These are phyloP conservation scores for Tribolium freemani DNA, from an alignment of 2,888 invertebrate species.

Conservation along the genomic window DNA sequence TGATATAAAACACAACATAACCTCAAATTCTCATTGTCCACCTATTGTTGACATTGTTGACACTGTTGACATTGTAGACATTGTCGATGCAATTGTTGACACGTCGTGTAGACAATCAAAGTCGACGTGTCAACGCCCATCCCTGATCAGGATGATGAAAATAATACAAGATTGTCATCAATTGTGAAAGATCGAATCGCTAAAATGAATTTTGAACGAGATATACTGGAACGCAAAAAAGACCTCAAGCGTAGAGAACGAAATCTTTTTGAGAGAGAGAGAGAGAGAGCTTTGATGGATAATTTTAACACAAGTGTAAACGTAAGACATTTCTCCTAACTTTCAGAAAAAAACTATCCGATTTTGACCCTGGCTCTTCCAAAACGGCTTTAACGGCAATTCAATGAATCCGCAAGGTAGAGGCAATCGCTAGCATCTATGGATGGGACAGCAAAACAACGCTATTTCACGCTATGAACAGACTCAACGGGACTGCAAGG, in stretches of 20 bases:
- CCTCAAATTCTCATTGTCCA: no score
- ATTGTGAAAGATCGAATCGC: neutral
- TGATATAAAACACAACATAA: no score
- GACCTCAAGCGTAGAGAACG: conserved; percentile 10
- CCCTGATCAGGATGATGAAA: neutral
- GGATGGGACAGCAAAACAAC: conserved; percentile 46
- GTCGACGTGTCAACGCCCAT: no score
- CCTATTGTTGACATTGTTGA: no score
- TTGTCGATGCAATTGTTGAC: no score
- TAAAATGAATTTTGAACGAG: neutral
- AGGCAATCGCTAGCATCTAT: conserved; percentile 44
- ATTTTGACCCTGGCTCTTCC: conserved; percentile 19
- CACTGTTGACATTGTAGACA: no score
- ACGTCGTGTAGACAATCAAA: no score
- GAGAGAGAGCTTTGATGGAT: neutral
- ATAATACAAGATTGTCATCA: neutral
- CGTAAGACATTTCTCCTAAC: neutral
- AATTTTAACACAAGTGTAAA: neutral
- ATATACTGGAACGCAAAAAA: neutral
- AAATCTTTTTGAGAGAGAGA: neutral
- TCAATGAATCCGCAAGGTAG: conserved; percentile 47
- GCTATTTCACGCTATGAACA: conserved; percentile 46
- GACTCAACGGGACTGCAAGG: conserved; percentile 46
- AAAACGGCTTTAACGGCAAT: conserved; percentile 37
- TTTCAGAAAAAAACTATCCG: neutral